Conservation (phyloP, 2,797 vertebrate species). For the Eulemur albifrons region DNA sequence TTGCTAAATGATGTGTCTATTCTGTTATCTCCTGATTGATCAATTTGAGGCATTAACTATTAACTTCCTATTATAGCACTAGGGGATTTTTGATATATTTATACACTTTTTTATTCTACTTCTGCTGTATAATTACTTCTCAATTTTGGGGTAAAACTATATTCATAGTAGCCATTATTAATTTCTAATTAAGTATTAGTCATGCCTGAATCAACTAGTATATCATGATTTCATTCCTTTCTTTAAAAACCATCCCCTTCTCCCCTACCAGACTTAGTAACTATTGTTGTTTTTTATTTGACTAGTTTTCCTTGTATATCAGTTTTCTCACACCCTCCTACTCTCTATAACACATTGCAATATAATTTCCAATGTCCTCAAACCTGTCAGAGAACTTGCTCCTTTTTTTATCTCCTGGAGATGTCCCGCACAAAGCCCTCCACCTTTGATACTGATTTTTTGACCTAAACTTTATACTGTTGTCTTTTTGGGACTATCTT, state of each 20-base stretch:
- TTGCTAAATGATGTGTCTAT: background rate
- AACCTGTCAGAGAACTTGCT: background rate
- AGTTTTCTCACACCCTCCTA: background rate
- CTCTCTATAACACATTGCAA: background rate
- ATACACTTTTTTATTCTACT: background rate
- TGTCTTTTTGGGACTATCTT: background rate
- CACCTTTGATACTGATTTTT: background rate
- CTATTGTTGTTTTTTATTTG: background rate
- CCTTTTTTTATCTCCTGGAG: background rate
- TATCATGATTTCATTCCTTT: background rate
- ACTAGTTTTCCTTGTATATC: background rate
- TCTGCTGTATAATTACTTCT: background rate
- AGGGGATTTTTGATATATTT: background rate
- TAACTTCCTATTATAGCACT: background rate
- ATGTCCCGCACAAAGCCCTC: background rate
- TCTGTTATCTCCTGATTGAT: background rate
- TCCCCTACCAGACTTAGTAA: background rate
- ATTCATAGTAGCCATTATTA: background rate
- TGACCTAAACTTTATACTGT: background rate
- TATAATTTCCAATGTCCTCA: background rate
- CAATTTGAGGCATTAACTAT: background rate
- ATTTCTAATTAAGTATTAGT: background rate
- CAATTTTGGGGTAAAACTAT: background rate
- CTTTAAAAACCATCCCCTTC: background rate
- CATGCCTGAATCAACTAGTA: background rate